These are phyloP conservation scores for Chlamydotis undulata DNA, from an alignment of 2,113 vertebrate genomes.

Conservation along the genomic window DNA sequence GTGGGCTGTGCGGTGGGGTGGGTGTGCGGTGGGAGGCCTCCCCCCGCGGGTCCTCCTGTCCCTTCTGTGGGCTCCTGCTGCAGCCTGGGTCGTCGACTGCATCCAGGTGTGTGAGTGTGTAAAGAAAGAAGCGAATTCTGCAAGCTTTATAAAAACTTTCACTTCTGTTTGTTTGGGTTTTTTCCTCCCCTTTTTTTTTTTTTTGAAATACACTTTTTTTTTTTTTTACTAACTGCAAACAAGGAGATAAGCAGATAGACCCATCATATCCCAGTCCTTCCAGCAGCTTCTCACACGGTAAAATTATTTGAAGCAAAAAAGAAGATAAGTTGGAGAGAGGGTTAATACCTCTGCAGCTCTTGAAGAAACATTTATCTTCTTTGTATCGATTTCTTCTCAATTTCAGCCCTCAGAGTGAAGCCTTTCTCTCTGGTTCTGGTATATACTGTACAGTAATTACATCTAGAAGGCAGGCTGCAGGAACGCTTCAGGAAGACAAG, in stretches of 20 bases:
- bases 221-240: not conserved
- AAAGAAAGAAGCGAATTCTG: not conserved
- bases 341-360: constrained; percentile 52
- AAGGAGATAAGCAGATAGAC: not conserved
- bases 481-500: constrained; percentile 62
- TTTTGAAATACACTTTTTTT: not conserved
- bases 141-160: not conserved
- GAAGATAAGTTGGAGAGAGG: constrained; percentile 32
- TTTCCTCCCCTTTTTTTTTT: too few relatives aligned
- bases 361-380: constrained; percentile 69
- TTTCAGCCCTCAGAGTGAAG: constrained; percentile 65
- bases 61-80: not conserved
- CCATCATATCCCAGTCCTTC: not conserved
- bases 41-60: too few relatives aligned
- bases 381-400: constrained; percentile 75
- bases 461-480: constrained; percentile 63
- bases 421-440: constrained; percentile 64
- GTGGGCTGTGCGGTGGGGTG: not conserved
- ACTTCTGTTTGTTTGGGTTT: not conserved
- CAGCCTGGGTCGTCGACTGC: not conserved
- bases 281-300: not conserved
- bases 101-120: not conserved
- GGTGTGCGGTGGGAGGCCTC: not conserved
- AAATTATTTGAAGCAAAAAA: not conserved
- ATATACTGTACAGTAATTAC: constrained; percentile 74